A percentile compares a stretch with the other conserved stretches of the same genome.
Conservation (phyloP, 2,797 vertebrate genomes). For the Rhodeus uyekii region DNA sequence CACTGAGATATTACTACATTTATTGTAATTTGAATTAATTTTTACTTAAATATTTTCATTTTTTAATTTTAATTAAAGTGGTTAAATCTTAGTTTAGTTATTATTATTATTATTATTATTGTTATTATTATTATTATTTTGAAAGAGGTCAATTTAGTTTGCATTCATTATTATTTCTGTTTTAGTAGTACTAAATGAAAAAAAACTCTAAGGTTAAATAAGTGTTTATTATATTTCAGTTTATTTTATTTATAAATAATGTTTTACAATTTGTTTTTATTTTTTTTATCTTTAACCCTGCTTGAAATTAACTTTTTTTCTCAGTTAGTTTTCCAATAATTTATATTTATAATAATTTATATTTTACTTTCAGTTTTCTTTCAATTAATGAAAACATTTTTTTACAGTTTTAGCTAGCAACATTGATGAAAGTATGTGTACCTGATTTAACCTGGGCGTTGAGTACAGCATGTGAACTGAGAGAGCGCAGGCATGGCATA, state of each 20-base stretch:
- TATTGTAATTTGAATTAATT: not conserved
- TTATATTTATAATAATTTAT: not conserved
- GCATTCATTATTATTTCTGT: not conserved
- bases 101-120: not conserved
- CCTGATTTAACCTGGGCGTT: conserved; percentile 78
- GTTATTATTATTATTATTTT: not conserved
- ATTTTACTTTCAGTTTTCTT: not conserved
- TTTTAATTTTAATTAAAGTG: not conserved
- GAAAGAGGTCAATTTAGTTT: not conserved
- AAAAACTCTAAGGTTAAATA: not conserved
- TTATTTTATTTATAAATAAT: not conserved
- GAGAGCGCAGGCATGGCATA: conserved; percentile 75
- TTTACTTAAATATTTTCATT: not conserved
- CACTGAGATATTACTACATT: no score
- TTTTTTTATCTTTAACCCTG: not conserved
- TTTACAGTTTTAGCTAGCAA: not conserved
- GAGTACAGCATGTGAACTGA: conserved; percentile 71
- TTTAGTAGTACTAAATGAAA: not conserved
- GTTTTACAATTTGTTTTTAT: not conserved
- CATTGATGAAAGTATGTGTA: conserved; percentile 44
- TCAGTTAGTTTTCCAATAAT: not conserved
- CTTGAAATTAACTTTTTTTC: not conserved
- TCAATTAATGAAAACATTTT: not conserved
- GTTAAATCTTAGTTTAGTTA: not conserved
- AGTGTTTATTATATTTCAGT: not conserved